These are phyloP conservation scores for Drosophila falleni DNA, from an alignment of 2,888 invertebrate species.

Conservation along the genomic window DNA sequence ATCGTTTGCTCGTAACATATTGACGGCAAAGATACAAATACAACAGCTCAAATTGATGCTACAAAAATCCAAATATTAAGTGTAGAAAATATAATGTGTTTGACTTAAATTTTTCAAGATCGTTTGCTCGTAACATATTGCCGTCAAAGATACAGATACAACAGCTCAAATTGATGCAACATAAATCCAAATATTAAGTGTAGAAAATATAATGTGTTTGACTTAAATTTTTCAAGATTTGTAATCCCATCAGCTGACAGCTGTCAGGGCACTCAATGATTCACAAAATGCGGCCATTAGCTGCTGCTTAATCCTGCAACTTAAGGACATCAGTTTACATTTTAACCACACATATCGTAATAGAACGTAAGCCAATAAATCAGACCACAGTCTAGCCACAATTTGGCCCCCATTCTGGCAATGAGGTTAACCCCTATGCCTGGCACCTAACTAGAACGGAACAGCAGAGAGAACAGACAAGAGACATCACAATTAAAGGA, in stretches of 20 bases:
- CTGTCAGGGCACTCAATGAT: slow-evolving; percentile 1
- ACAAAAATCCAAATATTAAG: not conserved
- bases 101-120: not conserved
- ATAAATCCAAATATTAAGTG: not conserved
- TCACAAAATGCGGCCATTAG: slow-evolving; percentile 32
- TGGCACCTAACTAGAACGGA: slow-evolving; percentile 7
- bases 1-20: no score
- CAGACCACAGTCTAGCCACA: slow-evolving; percentile 30
- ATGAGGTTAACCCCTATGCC: slow-evolving; percentile 22
- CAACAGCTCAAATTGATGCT: not conserved
- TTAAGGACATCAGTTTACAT: slow-evolving; percentile 36
- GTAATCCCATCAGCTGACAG: not conserved
- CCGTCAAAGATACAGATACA: not conserved
- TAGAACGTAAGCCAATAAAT: slow-evolving; percentile 42
- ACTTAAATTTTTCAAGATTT: no score
- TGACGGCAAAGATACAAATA: not conserved
- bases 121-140: no score
- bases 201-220: not conserved
- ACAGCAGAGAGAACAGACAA: slow-evolving; percentile 15
- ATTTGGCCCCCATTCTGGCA: slow-evolving; percentile 27
- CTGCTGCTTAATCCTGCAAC: slow-evolving; percentile 25
- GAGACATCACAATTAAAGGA: slow-evolving; percentile 45
- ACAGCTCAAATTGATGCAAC: not conserved
- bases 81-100: not conserved
- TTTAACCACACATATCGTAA: slow-evolving; percentile 19